Evolutionary conservation across 2,113 vertebrate species (phyloP), one percentile per base, ranked within the genome.

Genomic region (Calidris pugnax): DNA sequence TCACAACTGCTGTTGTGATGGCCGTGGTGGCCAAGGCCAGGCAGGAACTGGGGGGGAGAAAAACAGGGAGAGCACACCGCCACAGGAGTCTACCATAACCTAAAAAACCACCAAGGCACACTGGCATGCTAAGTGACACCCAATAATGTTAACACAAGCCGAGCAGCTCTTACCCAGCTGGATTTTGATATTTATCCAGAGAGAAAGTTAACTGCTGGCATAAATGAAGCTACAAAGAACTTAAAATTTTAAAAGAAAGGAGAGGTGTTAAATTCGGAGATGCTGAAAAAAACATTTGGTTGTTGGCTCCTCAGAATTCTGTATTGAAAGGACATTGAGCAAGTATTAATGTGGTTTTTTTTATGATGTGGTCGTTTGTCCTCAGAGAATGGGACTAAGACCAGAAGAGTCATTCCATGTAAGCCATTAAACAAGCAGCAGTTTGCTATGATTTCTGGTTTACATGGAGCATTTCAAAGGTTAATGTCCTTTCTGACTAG

Each of bases 251-350:
- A 72, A 67, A 82, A 78, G 39, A 77, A 74, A 37, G 10, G 12
- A 69, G 27, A 82, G 7, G 6, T 22, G 47, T 15, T 45, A 12
- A 81, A 77, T 57, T 62, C 1, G 1, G 26, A 89, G 39, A 77
- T 33, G 7, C 5, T 76, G 20, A 16, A 7, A 15, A 77, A 71
- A 21, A 1, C 2, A 32, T 35, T 53, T 8, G 0, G 2, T 17
- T 75, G 53, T 56, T 48, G 33, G 43, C 24, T 91, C 89, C 48
- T 87, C 71, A 53, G 18, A 43, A 12, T 32, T 75, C 12, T 56
- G 64, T 50, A 28, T 39, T 30, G 32, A 81, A 30, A 84, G 24
- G 19, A 43, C 24, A 80, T 43, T 9, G 22, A 53, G 60, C 7
- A 28, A 64, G 8, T 16, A 4, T 50, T 75, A 28, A 59, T 1